Base-by-base conservation (phyloP, 1,140 invertebrate genomes). In the Nebria ingens region DNA sequence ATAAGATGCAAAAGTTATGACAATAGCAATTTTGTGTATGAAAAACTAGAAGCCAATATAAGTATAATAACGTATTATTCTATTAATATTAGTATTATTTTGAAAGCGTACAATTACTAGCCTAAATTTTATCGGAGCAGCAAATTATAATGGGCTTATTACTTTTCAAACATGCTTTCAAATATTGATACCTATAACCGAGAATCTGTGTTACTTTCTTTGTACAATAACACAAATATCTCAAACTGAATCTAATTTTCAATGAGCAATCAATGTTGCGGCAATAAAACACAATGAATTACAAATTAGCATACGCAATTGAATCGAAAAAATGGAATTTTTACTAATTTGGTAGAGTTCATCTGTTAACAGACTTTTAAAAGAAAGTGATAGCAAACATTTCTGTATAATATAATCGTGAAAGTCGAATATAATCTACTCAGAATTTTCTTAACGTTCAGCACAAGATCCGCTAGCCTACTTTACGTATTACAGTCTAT, bases 361-460 rank as follows among this genome's bases (percentile, higher is more conserved):
- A 45, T 45, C 40, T 12, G 6, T 45, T 9, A 12, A 11, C 6
- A 6, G 17, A 9, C 9, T 45, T 4, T 17, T 59, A 55, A 50
- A 57, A 59, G 55, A 54, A 56, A 60, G 55, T 59, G 58, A 61
- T 61, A 58, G 56, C 45, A 62, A 45, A 45, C 40, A 45, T 45
- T 45, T 45, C 40, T 45, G 40, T 45, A 45, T 45, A 45, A 45
- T 45, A 45, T 45, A 45, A 61, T 61, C 57, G 61, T 61, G 61
- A 63, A 63, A 63, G 61, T 63, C 61, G 58, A 58, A 59, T 54
- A 55, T 59, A 63, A 59, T 63, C 59, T 58, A 59, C 52, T 60
- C 22, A 58, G 56, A 57, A 60, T 58, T 62, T 59, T 60, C 40
- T 45, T 61, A 54, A 60, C 57, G 54, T 53, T 55, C 51, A 19